Conservation (phyloP, 2,797 vertebrate species). For the Catamblyrhynchus diadema region DNA sequence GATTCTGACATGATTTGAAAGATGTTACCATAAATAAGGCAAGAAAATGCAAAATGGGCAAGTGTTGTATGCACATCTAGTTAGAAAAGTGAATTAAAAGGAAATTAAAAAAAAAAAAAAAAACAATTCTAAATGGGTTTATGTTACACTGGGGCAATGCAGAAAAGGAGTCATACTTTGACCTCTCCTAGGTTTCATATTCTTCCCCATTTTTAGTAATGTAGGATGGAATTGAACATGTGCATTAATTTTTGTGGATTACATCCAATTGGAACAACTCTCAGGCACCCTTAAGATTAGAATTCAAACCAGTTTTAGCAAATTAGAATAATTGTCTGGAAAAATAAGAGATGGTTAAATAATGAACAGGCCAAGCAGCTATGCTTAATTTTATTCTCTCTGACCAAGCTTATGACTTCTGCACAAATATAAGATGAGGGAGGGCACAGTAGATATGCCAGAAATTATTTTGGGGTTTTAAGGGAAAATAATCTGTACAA, state of each 20-base stretch:
- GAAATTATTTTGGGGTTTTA: neutral
- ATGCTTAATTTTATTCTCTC: neutral
- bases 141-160: neutral
- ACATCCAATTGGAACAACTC: accelerated
- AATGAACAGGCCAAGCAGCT: neutral
- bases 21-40: constrained; percentile 21
- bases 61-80: neutral
- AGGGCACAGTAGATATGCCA: neutral
- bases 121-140: neutral
- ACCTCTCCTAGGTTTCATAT: neutral
- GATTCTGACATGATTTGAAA: constrained; percentile 34
- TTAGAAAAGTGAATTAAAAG: neutral
- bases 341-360: neutral
- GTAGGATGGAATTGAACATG: neutral
- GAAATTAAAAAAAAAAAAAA: neutral
- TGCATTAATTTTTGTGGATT: neutral
- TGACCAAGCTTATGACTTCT: neutral
- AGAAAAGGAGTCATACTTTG: neutral
- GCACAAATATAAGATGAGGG: neutral
- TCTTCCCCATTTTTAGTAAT: neutral
- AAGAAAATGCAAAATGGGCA: neutral
- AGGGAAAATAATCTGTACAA: neutral
- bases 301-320: neutral
- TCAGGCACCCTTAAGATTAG: neutral
- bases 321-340: neutral